Conservation (phyloP, 2,113 vertebrate species). For the Zapornia atra region DNA sequence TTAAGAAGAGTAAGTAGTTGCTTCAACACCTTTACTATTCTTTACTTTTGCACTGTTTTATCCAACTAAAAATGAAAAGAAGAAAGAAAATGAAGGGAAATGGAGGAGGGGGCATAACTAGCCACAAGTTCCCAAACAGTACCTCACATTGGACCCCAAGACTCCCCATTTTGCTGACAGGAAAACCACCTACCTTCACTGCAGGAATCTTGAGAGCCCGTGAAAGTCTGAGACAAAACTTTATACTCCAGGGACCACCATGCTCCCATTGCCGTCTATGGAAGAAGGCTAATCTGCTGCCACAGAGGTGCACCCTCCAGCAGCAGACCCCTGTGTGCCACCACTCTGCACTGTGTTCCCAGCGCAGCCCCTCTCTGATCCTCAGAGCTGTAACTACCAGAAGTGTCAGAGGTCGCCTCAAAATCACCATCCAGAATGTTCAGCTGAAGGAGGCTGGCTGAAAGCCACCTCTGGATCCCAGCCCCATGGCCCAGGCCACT, state of each 20-base stretch:
- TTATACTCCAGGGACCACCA: neutral
- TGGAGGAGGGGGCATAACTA: neutral
- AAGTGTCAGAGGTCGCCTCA: neutral
- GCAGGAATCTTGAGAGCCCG: neutral
- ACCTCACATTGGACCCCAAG: neutral
- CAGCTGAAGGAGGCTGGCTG: neutral
- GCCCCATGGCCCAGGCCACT: neutral
- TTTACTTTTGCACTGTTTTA: neutral
- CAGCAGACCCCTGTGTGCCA: neutral
- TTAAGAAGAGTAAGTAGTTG: neutral
- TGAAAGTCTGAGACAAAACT: neutral
- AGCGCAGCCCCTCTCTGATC: neutral
- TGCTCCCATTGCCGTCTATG: neutral
- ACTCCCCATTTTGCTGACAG: neutral
- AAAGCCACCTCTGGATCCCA: neutral
- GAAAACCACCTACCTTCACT: neutral
- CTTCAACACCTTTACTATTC: neutral
- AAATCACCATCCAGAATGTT: neutral
- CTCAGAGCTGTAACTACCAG: neutral
- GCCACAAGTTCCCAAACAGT: neutral
- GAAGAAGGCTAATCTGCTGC: neutral
- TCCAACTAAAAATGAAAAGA: neutral
- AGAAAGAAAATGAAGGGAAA: neutral
- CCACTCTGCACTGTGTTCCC: fast-evolving
- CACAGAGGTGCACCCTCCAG: neutral